Evolutionary conservation across 2,797 vertebrate species (phyloP).

Genomic region (Cuniculus paca): DNA sequence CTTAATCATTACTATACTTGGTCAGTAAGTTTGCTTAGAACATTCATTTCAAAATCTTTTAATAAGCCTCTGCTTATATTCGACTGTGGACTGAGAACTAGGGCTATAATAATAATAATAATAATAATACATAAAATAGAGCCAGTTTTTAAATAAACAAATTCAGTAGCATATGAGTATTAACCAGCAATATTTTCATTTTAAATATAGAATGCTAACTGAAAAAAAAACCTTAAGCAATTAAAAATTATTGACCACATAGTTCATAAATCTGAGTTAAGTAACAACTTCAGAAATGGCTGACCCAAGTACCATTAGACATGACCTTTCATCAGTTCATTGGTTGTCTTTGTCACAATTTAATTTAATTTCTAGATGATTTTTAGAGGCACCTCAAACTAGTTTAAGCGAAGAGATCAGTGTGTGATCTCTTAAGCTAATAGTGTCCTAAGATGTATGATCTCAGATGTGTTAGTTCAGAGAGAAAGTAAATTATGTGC

Average conservation of each 20-base stretch:
- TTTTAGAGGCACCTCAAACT: neutral
- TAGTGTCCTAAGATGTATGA: neutral
- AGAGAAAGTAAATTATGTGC: neutral
- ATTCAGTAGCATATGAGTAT: neutral
- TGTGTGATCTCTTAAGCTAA: neutral
- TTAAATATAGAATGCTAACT: constrained; percentile 12
- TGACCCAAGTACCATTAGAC: neutral
- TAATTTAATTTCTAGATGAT: constrained; percentile 44
- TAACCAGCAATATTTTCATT: neutral
- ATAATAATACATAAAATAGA: neutral
- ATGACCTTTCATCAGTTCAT: neutral
- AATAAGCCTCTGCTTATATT: neutral
- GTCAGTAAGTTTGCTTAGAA: neutral
- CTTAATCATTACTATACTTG: constrained; percentile 6
- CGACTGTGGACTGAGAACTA: neutral
- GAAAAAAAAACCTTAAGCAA: neutral
- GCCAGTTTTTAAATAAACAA: neutral
- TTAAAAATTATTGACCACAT: neutral
- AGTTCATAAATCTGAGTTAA: neutral
- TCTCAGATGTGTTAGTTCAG: neutral
- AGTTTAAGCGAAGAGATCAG: neutral
- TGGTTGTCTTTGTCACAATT: neutral
- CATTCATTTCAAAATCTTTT: neutral
- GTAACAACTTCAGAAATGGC: neutral
- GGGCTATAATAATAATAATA: neutral